phyloP scores from a whole-genome alignment of 2,888 invertebrate genomes.

The Plagodis pulveraria region DNA sequence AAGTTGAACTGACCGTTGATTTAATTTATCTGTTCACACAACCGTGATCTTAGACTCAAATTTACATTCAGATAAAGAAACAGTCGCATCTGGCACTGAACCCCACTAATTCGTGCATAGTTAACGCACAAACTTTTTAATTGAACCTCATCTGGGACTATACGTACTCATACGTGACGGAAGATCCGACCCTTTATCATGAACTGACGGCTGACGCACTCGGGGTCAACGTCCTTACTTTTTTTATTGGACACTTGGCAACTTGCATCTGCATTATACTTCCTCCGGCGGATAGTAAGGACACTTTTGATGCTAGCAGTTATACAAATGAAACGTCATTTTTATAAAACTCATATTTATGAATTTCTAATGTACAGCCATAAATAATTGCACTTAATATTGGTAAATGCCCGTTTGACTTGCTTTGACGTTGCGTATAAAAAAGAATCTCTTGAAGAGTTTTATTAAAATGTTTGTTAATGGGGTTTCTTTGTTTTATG shows the following conservation, averaged over 20 bases:
- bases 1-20: too few relatives aligned
- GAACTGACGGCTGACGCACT: conserved; percentile 65
- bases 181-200: conserved; percentile 66
- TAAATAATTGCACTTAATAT: too few relatives aligned
- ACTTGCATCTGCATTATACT: conserved; percentile 32
- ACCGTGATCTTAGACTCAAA: conserved; percentile 12
- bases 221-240: conserved; percentile 75
- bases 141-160: conserved; percentile 78
- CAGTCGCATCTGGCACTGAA: conserved; percentile 75
- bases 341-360: too few relatives aligned
- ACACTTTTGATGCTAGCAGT: not conserved
- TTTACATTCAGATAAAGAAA: conserved; percentile 58
- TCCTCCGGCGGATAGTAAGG: conserved; percentile 7
- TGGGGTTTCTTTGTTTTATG: too few relatives aligned
- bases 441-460: too few relatives aligned
- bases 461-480: too few relatives aligned
- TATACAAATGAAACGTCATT: too few relatives aligned
- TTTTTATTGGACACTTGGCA: conserved; percentile 70
- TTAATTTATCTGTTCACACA: too few relatives aligned
- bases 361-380: too few relatives aligned
- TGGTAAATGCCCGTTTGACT: too few relatives aligned
- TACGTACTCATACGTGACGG: conserved; percentile 54
- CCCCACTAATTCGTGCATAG: conserved; percentile 74
- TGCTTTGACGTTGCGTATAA: too few relatives aligned
- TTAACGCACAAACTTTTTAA: conserved; percentile 81